Base-by-base conservation (phyloP, 2,113 vertebrate species). In the Gymnorhina tibicen region DNA sequence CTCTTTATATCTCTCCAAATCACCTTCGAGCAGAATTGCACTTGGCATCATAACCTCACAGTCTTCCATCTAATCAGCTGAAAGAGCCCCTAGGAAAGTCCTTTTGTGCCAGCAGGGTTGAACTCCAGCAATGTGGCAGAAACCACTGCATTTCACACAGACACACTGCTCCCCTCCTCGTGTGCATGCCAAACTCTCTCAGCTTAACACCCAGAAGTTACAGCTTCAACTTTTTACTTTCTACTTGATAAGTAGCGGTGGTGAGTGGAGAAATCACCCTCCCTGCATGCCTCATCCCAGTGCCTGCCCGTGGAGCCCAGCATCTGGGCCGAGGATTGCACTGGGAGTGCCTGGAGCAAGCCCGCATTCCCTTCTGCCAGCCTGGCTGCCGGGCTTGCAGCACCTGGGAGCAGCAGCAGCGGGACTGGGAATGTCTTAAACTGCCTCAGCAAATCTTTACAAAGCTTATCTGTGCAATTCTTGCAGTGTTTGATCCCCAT, bases 291-390 rank as follows among this genome's bases (percentile, higher is more conserved):
- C 47, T 70, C 19, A 26, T 50, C 37, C 55, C 56, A 11, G 17
- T 32, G 16, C 23, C 33, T 69, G 53, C 37, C 56, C 19, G 2
- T 24, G 66, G 44, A 87, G 33, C 30, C 6, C 42, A 44, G 49
- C 19, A 20, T 13, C 33, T 67, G 2, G 0, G 27, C 85, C 16
- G 21, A 50, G 55, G 39, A 27, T 17, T 4, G 2, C 6, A 3
- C 26, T 14, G 55, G 41, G 46, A 74, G 35, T 9, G 6, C 20
- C 18, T 0, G 0, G 27, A 32, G 24, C 13, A 22, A 58, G 30
- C 9, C 5, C 0, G 0, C 0, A 0, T 39, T 64, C 59, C 41
- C 41, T 68, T 20, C 66, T 73, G 44, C 80, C 80, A 33, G 70
- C 18, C 44, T 32, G 30, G 37, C 17, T 66, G 27, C 22, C 0